phyloP scores from a whole-genome alignment of 2,797 vertebrate genomes.

The Neostethus bicornis region DNA sequence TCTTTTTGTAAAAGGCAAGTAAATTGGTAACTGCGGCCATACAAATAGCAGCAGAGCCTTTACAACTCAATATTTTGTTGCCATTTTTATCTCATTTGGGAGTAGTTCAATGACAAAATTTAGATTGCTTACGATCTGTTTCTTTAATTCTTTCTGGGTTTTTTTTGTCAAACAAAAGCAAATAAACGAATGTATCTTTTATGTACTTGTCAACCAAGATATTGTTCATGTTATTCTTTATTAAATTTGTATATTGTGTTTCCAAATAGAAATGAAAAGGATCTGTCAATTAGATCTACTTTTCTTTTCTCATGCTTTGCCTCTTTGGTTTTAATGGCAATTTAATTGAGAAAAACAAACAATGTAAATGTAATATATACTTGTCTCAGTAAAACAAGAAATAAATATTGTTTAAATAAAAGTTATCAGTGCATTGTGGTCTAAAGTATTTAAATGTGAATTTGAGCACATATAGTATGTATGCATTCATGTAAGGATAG shows the following conservation, averaged over 20 bases:
- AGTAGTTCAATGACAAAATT: slow-evolving; percentile 9
- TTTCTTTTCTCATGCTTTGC: slow-evolving; percentile 38
- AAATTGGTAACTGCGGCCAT: slow-evolving; percentile 16
- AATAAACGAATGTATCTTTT: slow-evolving; percentile 71
- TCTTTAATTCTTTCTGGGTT: slow-evolving; percentile 40
- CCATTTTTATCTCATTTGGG: slow-evolving; percentile 19
- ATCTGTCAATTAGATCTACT: slow-evolving; percentile 47
- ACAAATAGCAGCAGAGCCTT: slow-evolving; percentile 15
- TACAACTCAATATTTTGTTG: slow-evolving; percentile 1
- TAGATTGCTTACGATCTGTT: slow-evolving; percentile 29
- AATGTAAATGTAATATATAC: slow-evolving; percentile 51
- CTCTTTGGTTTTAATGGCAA: slow-evolving; percentile 36
- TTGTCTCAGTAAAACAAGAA: slow-evolving; percentile 58
- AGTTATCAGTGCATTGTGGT: slow-evolving; percentile 9
- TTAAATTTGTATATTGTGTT: slow-evolving; percentile 44
- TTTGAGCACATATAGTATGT: too few relatives aligned
- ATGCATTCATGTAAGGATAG: too few relatives aligned
- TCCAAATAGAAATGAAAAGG: slow-evolving; percentile 31
- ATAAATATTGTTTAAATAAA: slow-evolving; percentile 65
- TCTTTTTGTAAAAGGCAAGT: slow-evolving; percentile 4
- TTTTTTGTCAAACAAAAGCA: slow-evolving; percentile 61
- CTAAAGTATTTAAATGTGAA: not conserved
- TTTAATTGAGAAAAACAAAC: slow-evolving; percentile 35
- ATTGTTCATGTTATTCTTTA: slow-evolving; percentile 48
- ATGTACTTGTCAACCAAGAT: slow-evolving; percentile 49